phyloP scores from a whole-genome alignment of 2,888 invertebrate species.

The Trichogramma dendrolimi region DNA sequence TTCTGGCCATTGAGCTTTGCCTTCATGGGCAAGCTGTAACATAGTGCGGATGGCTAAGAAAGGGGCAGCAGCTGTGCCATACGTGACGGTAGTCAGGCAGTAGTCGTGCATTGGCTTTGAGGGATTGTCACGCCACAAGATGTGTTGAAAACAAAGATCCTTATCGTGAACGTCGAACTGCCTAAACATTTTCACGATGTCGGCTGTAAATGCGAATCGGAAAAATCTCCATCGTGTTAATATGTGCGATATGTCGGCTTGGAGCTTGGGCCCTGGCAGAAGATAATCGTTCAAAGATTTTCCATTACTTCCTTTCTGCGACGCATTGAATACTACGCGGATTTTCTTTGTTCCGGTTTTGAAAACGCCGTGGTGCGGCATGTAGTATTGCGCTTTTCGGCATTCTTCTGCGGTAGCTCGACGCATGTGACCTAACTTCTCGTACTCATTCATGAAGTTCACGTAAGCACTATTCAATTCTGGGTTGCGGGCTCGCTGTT shows the following conservation, averaged over 20 bases:
- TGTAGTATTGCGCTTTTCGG: neutral
- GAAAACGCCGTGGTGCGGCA: constrained; percentile 9
- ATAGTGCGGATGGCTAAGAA: neutral
- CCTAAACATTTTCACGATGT: no score
- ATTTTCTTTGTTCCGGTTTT: neutral
- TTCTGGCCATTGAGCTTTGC: neutral
- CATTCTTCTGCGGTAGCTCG: neutral
- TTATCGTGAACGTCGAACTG: neutral
- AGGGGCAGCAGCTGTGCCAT: neutral
- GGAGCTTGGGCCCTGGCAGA: no score
- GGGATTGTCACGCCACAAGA: neutral
- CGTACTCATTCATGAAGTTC: constrained; percentile 7
- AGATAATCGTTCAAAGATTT: constrained; percentile 7
- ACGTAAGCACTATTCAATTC: neutral
- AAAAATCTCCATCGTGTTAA: no score
- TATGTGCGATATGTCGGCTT: no score
- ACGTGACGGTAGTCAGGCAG: neutral
- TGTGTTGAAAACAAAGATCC: neutral
- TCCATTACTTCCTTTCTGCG: neutral
- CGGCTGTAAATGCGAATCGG: no score
- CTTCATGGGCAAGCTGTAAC: neutral
- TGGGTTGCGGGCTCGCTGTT: neutral
- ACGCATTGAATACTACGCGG: constrained; percentile 7
- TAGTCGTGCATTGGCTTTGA: neutral
- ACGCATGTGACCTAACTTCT: constrained; percentile 6